Conservation (phyloP, 2,888 invertebrate species). For the Fragum fragum region DNA sequence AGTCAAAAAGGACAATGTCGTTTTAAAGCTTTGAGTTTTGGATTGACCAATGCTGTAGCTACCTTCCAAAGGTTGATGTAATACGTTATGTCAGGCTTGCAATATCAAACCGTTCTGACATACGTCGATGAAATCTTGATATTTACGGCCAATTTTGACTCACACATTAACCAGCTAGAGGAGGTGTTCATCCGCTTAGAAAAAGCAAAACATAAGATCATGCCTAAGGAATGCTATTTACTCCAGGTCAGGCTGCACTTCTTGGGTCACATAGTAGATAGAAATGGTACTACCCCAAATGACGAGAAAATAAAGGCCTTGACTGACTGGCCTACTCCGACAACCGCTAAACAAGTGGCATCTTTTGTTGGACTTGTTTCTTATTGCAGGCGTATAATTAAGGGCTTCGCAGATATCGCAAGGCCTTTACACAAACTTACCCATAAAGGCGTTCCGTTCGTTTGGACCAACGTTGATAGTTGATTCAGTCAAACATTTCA, state of each 20-base stretch:
- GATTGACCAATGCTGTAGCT: constrained; percentile 48
- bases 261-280: constrained; percentile 29
- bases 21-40: constrained; percentile 32
- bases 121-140: constrained; percentile 37
- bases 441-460: too few relatives aligned
- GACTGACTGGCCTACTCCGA: constrained; percentile 5
- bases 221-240: too few relatives aligned
- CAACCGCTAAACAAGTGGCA: too few relatives aligned
- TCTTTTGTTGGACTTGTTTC: too few relatives aligned
- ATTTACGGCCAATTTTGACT: background rate
- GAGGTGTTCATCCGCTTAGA: too few relatives aligned
- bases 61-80: constrained; percentile 67
- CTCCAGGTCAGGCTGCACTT: background rate
- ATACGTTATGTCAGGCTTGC: constrained; percentile 52
- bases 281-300: constrained; percentile 28
- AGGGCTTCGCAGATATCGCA: too few relatives aligned
- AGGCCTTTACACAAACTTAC: too few relatives aligned
- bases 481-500: too few relatives aligned
- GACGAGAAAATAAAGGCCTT: constrained; percentile 8
- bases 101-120: constrained; percentile 50
- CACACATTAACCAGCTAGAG: constrained; percentile 14
- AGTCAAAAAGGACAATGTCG: constrained; percentile 46
- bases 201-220: too few relatives aligned
- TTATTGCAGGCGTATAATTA: too few relatives aligned
- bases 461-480: too few relatives aligned